These are phyloP conservation scores for Atherix ibis DNA, from an alignment of 2,888 invertebrate genomes.

Conservation along the genomic window DNA sequence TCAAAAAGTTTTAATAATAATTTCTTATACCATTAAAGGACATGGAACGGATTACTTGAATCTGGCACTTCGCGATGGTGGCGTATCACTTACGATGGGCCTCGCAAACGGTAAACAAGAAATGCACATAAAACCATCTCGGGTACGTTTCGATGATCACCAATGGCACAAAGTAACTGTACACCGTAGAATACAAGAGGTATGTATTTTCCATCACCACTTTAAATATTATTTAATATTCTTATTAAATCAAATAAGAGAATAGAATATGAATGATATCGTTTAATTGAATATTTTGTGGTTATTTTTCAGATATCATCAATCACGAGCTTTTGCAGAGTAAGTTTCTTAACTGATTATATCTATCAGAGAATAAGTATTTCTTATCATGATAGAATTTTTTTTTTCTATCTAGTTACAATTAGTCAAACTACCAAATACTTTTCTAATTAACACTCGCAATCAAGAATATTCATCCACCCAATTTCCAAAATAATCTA, in stretches of 20 bases:
- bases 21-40: constrained; percentile 37
- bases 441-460: too few relatives aligned
- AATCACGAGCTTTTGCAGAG: constrained; percentile 74
- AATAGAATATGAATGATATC: too few relatives aligned
- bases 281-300: background rate
- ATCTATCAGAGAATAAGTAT: background rate
- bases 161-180: constrained; percentile 91
- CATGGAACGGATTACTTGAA: constrained; percentile 81
- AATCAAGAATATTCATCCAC: too few relatives aligned
- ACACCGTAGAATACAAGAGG: constrained; percentile 81
- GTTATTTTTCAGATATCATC: constrained; percentile 58
- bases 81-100: constrained; percentile 75
- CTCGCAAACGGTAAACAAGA: constrained; percentile 80
- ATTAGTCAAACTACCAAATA: too few relatives aligned
- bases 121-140: constrained; percentile 75
- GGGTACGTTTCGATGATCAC: constrained; percentile 86
- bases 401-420: too few relatives aligned
- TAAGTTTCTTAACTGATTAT: constrained; percentile 33
- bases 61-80: constrained; percentile 76
- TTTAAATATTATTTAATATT: too few relatives aligned
- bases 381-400: constrained; percentile 1
- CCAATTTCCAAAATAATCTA: too few relatives aligned
- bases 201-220: too few relatives aligned
- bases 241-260: too few relatives aligned
- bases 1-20: too few relatives aligned